Evolutionary conservation across 2,888 invertebrate species (phyloP).

Genomic region (Eulithis prunata): DNA sequence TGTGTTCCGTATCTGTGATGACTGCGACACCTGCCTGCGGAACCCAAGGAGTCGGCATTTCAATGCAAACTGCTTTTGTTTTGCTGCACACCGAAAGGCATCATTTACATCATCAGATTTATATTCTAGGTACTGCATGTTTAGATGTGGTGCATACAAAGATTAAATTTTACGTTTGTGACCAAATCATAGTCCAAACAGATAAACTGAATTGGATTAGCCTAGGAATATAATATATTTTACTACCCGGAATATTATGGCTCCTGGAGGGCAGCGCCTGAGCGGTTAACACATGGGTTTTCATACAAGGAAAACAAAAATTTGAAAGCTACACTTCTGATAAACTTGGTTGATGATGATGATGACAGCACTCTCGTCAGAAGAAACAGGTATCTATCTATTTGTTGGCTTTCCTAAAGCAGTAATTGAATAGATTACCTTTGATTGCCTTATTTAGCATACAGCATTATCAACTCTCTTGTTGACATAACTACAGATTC

Average conservation of each 20-base stretch:
- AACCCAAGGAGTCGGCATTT: conserved; percentile 18
- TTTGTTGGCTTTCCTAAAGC: conserved; percentile 17
- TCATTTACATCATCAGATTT: too few species aligned
- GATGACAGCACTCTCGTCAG: conserved; percentile 1
- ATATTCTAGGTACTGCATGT: too few species aligned
- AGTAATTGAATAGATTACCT: conserved; percentile 34
- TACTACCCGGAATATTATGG: too few species aligned
- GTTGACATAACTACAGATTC: conserved; percentile 30
- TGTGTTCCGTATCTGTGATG: conserved; percentile 25
- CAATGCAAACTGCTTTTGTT: conserved; percentile 30
- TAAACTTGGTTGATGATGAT: background rate
- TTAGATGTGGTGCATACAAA: too few species aligned
- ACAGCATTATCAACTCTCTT: conserved; percentile 25
- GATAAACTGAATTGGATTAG: too few species aligned
- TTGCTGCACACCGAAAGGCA: conserved; percentile 1
- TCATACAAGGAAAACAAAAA: background rate
- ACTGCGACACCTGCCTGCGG: conserved; percentile 24
- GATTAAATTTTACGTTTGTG: too few species aligned
- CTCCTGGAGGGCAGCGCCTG: too few species aligned
- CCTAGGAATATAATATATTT: too few species aligned
- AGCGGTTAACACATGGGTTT: too few species aligned
- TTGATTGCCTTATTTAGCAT: conserved; percentile 34
- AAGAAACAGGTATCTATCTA: conserved; percentile 7
- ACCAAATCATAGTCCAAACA: too few species aligned
- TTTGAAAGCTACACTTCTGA: too few species aligned